Conservation (phyloP, 1,140 invertebrate species). For the Hermetia illucens region DNA sequence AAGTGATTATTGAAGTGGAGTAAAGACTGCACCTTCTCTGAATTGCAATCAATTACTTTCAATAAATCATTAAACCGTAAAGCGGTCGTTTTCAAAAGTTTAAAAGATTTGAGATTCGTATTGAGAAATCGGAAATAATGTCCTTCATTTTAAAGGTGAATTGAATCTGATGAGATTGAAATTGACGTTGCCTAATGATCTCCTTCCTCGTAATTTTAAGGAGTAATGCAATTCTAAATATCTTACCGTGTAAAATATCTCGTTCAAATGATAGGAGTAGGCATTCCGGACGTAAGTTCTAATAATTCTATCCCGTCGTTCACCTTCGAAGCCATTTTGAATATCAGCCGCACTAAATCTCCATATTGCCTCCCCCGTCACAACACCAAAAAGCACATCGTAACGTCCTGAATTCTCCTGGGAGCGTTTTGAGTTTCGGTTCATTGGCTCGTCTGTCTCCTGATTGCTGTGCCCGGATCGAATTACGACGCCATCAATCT, state of each 20-base stretch:
- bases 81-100: no score
- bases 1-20: background rate
- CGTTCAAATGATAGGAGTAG: slow-evolving; percentile 86
- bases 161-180: no score
- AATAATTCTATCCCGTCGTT: slow-evolving; percentile 77
- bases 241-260: slow-evolving; percentile 88
- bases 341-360: slow-evolving; percentile 71
- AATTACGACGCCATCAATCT: slow-evolving; percentile 33
- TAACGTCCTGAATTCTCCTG: slow-evolving; percentile 35
- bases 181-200: no score
- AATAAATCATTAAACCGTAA: no score
- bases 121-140: no score
- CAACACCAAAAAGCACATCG: slow-evolving; percentile 70
- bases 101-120: no score
- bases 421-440: slow-evolving; percentile 26
- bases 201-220: no score
- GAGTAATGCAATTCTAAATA: no score
- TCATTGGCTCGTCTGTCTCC: slow-evolving; percentile 42
- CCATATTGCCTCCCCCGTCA: slow-evolving; percentile 70
- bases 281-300: slow-evolving; percentile 87
- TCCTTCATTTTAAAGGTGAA: no score
- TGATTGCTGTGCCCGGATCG: slow-evolving; percentile 35
- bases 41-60: no score
- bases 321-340: slow-evolving; percentile 74
- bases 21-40: background rate